Percentiles rank a stretch among this genome's conserved stretches.
These are phyloP conservation scores for Chesias legatella DNA, from an alignment of 2,888 invertebrate genomes.

Conservation along the genomic window DNA sequence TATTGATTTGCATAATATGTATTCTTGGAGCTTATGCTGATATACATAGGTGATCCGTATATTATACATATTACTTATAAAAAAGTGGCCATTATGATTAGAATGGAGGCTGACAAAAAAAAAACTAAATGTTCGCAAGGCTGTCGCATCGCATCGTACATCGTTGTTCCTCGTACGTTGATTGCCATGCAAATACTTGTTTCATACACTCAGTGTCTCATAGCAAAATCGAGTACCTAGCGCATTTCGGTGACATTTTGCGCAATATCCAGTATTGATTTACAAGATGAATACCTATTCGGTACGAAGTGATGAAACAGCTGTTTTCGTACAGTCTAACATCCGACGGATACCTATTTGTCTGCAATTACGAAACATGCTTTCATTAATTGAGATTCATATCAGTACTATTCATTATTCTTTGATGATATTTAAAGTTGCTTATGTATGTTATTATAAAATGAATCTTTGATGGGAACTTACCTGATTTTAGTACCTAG, in stretches of 20 bases:
- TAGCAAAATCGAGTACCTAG: slow-evolving; percentile 49
- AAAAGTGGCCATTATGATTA: slow-evolving; percentile 3
- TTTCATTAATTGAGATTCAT: slow-evolving; percentile 17
- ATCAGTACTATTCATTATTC: neutral
- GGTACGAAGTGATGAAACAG: slow-evolving; percentile 69
- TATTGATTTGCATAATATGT: slow-evolving; percentile 30
- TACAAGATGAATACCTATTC: slow-evolving; percentile 66
- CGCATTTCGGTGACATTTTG: slow-evolving; percentile 75
- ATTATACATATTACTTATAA: too few relatives aligned
- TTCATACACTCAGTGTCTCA: slow-evolving; percentile 45
- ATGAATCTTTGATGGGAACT: too few relatives aligned
- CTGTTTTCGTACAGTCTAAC: slow-evolving; percentile 51
- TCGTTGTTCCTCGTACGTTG: slow-evolving; percentile 58
- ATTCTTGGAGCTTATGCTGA: slow-evolving; percentile 3
- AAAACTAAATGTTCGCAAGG: slow-evolving; percentile 37
- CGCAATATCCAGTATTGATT: slow-evolving; percentile 77
- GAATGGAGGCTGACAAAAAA: slow-evolving; percentile 26
- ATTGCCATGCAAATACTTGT: slow-evolving; percentile 60
- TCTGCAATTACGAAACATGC: slow-evolving; percentile 42
- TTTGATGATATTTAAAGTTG: too few relatives aligned
- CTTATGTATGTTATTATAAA: too few relatives aligned
- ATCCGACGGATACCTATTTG: slow-evolving; percentile 30
- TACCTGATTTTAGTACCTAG: too few relatives aligned
- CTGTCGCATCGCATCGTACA: slow-evolving; percentile 51
- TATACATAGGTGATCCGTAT: slow-evolving; percentile 1